These are phyloP conservation scores for Sphaeramia orbicularis DNA, from an alignment of 2,797 vertebrate genomes.

Conservation along the genomic window DNA sequence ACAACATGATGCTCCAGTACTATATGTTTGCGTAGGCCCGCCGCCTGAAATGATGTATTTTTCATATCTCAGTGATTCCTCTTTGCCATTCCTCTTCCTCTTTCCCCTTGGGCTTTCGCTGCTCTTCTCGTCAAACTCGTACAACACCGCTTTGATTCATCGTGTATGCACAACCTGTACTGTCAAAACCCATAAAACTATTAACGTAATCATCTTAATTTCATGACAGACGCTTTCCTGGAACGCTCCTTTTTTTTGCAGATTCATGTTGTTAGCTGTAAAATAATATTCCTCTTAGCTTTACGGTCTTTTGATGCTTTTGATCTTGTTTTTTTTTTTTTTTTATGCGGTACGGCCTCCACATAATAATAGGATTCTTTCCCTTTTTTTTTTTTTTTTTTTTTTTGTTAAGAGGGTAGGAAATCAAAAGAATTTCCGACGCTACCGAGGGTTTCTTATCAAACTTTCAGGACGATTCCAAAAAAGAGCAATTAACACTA, in stretches of 20 bases:
- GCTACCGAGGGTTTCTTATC: slow-evolving; percentile 46
- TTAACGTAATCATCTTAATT: slow-evolving; percentile 13
- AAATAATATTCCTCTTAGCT: slow-evolving; percentile 18
- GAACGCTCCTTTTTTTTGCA: slow-evolving; percentile 4
- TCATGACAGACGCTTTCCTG: slow-evolving; percentile 15
- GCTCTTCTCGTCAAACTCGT: slow-evolving; percentile 1
- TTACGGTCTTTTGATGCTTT: slow-evolving; percentile 23
- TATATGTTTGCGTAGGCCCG: slow-evolving; percentile 13
- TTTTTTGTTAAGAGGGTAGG: slow-evolving; percentile 15
- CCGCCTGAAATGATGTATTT: slow-evolving; percentile 16
- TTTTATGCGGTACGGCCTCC: slow-evolving; percentile 2
- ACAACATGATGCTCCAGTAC: background rate
- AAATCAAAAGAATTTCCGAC: slow-evolving; percentile 15
- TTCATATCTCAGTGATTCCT: slow-evolving; percentile 16
- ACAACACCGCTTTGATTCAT: slow-evolving; percentile 10
- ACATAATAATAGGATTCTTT: slow-evolving; percentile 11
- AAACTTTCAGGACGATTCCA: slow-evolving; percentile 33
- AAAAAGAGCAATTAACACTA: slow-evolving; percentile 57
- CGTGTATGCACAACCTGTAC: background rate
- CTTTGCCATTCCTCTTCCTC: background rate
- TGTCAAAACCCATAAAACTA: slow-evolving; percentile 6
- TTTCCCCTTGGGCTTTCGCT: background rate
- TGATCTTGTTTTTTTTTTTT: slow-evolving; percentile 33
- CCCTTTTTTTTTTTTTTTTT: slow-evolving; percentile 8
- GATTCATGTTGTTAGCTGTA: slow-evolving; percentile 22